A percentile compares a stretch with the other conserved stretches of the same genome.
phyloP scores from a whole-genome alignment of 1,140 invertebrate genomes.

The Leptopilina boulardi region DNA sequence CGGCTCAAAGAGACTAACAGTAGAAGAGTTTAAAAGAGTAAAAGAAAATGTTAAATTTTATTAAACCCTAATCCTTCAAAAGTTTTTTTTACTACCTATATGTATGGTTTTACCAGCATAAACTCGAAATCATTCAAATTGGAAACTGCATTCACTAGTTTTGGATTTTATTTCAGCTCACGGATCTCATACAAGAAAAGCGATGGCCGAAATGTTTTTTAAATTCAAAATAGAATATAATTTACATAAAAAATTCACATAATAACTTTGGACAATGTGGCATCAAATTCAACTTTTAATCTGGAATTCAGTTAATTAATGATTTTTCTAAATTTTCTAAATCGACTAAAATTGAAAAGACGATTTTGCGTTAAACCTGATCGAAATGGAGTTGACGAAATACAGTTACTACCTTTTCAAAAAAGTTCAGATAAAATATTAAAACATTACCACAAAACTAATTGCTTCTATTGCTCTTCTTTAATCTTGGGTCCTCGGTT shows the following conservation, averaged over 20 bases:
- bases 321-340: no score
- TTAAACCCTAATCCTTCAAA: slow-evolving; percentile 15
- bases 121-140: slow-evolving; percentile 34
- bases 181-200: slow-evolving; percentile 37
- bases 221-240: slow-evolving; percentile 23
- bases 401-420: no score
- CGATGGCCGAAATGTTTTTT: slow-evolving; percentile 38
- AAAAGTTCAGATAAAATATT: no score
- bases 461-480: no score
- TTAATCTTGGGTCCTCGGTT: no score
- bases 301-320: slow-evolving; percentile 21
- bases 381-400: no score
- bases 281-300: slow-evolving; percentile 41
- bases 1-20: no score
- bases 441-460: no score
- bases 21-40: no score
- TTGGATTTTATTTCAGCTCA: slow-evolving; percentile 38
- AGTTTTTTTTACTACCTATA: slow-evolving; percentile 40
- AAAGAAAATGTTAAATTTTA: background rate
- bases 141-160: slow-evolving; percentile 38
- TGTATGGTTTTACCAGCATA: slow-evolving; percentile 41
- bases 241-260: slow-evolving; percentile 39
- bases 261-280: slow-evolving; percentile 42
- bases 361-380: no score
- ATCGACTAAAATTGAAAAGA: no score